phyloP scores from a whole-genome alignment of 2,797 vertebrate species.

The Coluber constrictor region DNA sequence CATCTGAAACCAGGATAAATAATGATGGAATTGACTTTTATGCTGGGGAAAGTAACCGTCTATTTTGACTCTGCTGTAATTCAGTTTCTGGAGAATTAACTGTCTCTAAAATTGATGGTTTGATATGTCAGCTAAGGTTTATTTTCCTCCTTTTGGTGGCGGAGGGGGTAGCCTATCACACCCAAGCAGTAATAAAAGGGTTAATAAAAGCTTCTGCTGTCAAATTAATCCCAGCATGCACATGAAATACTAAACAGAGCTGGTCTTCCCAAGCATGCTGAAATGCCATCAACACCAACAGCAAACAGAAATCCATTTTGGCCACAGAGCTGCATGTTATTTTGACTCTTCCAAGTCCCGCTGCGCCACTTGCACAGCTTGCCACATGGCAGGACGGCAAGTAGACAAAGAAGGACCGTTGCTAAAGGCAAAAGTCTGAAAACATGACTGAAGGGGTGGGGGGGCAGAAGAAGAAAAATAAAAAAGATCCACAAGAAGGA shows the following conservation, averaged over 20 bases:
- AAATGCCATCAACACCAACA: conserved; percentile 7
- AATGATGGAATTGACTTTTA: not conserved
- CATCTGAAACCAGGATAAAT: not conserved
- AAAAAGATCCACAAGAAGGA: not conserved
- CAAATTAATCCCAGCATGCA: conserved; percentile 18
- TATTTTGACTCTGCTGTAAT: not conserved
- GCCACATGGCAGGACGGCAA: not conserved
- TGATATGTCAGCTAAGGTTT: not conserved
- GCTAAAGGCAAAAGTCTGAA: not conserved
- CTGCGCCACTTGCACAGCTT: not conserved
- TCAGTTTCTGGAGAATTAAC: conserved; percentile 4
- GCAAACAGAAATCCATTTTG: conserved; percentile 1
- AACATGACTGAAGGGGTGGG: not conserved
- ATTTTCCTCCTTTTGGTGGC: not conserved
- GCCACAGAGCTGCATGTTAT: not conserved
- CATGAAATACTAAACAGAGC: not conserved
- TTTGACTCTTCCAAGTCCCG: conserved; percentile 1
- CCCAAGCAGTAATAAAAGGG: not conserved
- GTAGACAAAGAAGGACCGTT: not conserved
- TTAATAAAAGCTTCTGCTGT: conserved; percentile 19
- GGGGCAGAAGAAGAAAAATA: not conserved
- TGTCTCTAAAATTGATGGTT: not conserved
- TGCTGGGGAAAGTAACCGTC: not conserved
- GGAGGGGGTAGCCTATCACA: not conserved
- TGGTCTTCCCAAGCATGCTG: not conserved